Percentiles rank a stretch among this genome's conserved stretches.
Conservation (phyloP, 2,113 vertebrate genomes). For the Platysteira castanea region DNA sequence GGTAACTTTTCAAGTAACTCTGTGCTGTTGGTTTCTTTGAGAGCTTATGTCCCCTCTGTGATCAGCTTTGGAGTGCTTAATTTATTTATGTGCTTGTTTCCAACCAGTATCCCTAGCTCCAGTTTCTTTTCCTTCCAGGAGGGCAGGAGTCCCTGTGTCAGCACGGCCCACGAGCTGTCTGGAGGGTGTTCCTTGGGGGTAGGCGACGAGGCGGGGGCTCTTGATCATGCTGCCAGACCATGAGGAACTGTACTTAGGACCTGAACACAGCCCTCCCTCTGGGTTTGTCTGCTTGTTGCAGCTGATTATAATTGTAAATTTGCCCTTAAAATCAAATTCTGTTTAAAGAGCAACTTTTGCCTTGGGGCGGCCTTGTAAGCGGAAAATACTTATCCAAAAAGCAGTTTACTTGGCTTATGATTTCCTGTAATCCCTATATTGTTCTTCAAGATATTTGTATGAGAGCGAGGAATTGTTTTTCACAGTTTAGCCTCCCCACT, state of each 20-base stretch:
- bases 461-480: not conserved
- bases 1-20: not conserved
- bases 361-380: slow-evolving; percentile 62
- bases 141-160: not conserved
- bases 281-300: slow-evolving; percentile 50
- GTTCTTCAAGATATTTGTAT: slow-evolving; percentile 30
- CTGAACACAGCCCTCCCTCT: slow-evolving; percentile 30
- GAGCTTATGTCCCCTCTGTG: not conserved
- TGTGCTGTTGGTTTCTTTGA: not conserved
- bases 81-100: not conserved
- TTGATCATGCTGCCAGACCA: not conserved
- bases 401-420: slow-evolving; percentile 63
- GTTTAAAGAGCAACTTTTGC: slow-evolving; percentile 71
- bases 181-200: not conserved
- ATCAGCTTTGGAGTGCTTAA: not conserved
- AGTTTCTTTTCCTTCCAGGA: not conserved
- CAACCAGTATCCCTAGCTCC: not conserved
- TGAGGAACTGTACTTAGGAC: slow-evolving; percentile 3
- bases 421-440: slow-evolving; percentile 55
- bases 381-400: slow-evolving; percentile 63
- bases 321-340: slow-evolving; percentile 69
- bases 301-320: slow-evolving; percentile 71
- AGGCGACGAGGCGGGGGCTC: fast-evolving
- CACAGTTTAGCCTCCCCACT: not conserved
- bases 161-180: not conserved